phyloP scores from a whole-genome alignment of 1,140 invertebrate genomes.

The Temnothorax longispinosus region DNA sequence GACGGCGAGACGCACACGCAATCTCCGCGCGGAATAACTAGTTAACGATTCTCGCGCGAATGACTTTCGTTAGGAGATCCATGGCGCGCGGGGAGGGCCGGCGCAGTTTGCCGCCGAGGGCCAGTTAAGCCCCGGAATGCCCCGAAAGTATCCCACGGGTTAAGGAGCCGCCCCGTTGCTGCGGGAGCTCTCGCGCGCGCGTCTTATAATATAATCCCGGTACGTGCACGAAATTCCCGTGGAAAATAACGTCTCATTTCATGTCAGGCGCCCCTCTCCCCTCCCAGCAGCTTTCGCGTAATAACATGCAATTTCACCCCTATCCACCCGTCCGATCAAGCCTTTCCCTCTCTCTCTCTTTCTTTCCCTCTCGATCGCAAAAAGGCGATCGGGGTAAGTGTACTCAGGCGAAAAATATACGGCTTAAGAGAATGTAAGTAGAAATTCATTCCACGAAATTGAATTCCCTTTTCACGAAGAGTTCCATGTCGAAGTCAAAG shows the following conservation, averaged over 20 bases:
- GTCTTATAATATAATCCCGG: constrained; percentile 62
- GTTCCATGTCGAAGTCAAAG: neutral
- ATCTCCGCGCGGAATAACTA: neutral
- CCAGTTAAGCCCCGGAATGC: neutral
- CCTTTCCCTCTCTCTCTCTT: neutral
- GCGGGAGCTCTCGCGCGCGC: constrained; percentile 12
- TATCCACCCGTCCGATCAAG: constrained; percentile 25
- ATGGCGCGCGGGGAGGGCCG: neutral
- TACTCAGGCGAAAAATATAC: constrained; percentile 5
- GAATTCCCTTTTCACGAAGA: constrained; percentile 7
- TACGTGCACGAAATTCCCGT: constrained; percentile 71
- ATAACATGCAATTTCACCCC: constrained; percentile 74
- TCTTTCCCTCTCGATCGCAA: neutral
- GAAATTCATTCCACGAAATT: constrained; percentile 44
- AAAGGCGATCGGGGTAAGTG: neutral
- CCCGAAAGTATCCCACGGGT: constrained; percentile 25
- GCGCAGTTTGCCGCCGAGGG: neutral
- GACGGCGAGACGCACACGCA: constrained; percentile 15
- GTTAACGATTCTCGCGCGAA: constrained; percentile 36
- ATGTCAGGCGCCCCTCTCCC: constrained; percentile 44
- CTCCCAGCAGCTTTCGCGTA: constrained; percentile 69
- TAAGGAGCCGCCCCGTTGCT: neutral
- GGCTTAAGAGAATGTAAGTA: neutral
- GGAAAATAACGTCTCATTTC: constrained; percentile 79
- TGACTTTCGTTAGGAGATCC: constrained; percentile 10